Conservation (phyloP, 2,113 vertebrate genomes). For the Bucco capensis region DNA sequence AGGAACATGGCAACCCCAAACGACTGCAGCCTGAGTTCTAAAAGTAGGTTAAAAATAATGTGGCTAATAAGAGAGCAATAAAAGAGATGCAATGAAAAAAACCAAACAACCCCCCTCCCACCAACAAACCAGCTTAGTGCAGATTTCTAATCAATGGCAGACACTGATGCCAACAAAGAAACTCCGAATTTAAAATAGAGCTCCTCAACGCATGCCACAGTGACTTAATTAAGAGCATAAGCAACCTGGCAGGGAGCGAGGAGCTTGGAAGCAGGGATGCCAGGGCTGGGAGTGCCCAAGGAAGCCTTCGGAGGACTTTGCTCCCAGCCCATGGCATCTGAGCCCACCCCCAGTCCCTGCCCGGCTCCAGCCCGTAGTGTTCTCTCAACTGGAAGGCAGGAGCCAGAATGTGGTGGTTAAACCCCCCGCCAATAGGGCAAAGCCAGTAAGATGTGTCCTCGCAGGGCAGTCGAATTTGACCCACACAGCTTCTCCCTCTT, state of each 20-base stretch:
- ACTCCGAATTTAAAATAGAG: background rate
- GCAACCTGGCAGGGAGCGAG: background rate
- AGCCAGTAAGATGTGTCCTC: fast-evolving
- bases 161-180: background rate
- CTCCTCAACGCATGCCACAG: fast-evolving
- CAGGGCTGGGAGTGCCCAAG: background rate
- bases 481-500: too few relatives aligned
- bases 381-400: fast-evolving
- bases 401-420: background rate
- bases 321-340: background rate
- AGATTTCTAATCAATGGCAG: background rate
- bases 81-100: background rate
- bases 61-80: background rate
- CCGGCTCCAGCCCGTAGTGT: background rate
- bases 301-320: fast-evolving
- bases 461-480: background rate
- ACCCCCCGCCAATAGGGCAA: background rate
- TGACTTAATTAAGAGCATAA: background rate
- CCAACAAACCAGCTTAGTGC: background rate
- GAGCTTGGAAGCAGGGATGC: background rate
- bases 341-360: background rate
- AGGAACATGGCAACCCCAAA: background rate
- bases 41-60: background rate
- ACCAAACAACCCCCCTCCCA: background rate
- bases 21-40: background rate